Evolutionary conservation across 1,140 invertebrate genomes (phyloP), one percentile per base, ranked within the genome.

Genomic region (Holcopasites calliopsidis): DNA sequence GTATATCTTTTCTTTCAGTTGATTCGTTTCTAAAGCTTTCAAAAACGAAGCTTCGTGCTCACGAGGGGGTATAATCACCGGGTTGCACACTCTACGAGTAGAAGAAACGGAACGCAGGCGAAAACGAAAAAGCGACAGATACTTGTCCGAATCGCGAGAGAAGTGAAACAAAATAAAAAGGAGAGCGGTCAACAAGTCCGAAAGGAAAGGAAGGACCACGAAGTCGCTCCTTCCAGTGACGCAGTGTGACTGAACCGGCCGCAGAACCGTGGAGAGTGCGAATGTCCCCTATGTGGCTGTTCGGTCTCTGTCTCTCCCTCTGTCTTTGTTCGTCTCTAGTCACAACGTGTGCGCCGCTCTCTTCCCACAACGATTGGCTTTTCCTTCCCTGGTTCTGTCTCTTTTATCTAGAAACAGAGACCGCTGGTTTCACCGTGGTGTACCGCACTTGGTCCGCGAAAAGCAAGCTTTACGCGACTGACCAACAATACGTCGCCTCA

Each of bases 241-340:
- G 85, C 87, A 80, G 87, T 86, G 85, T 88, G 83, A 90, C 89
- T 90, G 89, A 88, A 83, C 65, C 75, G 76, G 64, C n/a, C n/a
- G n/a, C 60, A 38, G 64, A 66, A 65, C 64, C n/a, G 61, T 52
- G 50, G 74, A 61, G 72, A 73, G 66, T 66, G 60, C 76, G 57
- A 84, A 82, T 60, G 80, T 83, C 68, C 73, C 62, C 60, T 74
- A 26, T 47, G n/a, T 74, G 11, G 42, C 52, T 57, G 68, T 62
- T 58, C 64, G 44, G 42, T 54, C 61, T 33, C 40, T 47, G 5
- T 44, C 47, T 74, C 31, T 44, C 76, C 26, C 57, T 49, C 47
- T 58, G 7, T 33, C 55, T 42, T 26, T 44, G 40, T 21, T 38
- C 21, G 42, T 42, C 38, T 66, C 6, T 52, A 3, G 0, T 52